Evolutionary conservation across 1,140 invertebrate species (phyloP).

Genomic region (Calliopsis andreniformis): DNA sequence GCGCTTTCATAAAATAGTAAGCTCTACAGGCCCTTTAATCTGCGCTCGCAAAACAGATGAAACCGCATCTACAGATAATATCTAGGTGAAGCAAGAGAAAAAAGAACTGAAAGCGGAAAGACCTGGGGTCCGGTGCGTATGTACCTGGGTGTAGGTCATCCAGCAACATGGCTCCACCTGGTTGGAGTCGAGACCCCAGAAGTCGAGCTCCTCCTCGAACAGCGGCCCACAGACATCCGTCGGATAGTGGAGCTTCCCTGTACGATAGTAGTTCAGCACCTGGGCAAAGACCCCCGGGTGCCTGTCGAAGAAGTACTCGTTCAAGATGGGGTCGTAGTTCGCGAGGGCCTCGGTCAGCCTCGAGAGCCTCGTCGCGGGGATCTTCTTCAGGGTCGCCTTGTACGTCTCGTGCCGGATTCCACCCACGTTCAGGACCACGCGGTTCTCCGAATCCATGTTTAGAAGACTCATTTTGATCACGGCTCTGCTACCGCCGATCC

Average conservation of each 20-base stretch:
- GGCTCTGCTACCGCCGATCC: constrained; percentile 79
- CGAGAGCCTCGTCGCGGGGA: constrained; percentile 95
- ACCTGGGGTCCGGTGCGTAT: constrained; percentile 5
- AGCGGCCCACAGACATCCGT: constrained; percentile 98
- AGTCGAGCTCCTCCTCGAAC: constrained; percentile 98
- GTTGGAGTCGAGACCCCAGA: constrained; percentile 97
- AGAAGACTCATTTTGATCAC: constrained; percentile 78
- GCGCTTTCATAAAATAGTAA: too few species aligned
- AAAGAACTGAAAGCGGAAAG: background rate
- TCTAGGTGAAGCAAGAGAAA: constrained; percentile 7
- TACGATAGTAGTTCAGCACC: constrained; percentile 96
- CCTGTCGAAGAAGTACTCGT: constrained; percentile 99
- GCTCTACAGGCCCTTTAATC: background rate
- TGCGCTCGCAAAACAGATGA: background rate
- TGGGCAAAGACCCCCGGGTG: constrained; percentile 99
- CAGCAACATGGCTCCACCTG: constrained; percentile 99
- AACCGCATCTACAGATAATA: background rate
- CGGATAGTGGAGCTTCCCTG: constrained; percentile 98
- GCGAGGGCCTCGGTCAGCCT: constrained; percentile 93
- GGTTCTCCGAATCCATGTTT: constrained; percentile 84
- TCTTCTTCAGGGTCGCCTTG: constrained; percentile 95
- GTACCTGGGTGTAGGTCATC: constrained; percentile 99
- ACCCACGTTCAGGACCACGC: constrained; percentile 98
- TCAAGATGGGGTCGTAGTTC: constrained; percentile 97
- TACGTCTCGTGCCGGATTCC: constrained; percentile 99